Evolutionary conservation across 2,113 vertebrate species (phyloP).

Genomic region (Pardalotus punctatus): DNA sequence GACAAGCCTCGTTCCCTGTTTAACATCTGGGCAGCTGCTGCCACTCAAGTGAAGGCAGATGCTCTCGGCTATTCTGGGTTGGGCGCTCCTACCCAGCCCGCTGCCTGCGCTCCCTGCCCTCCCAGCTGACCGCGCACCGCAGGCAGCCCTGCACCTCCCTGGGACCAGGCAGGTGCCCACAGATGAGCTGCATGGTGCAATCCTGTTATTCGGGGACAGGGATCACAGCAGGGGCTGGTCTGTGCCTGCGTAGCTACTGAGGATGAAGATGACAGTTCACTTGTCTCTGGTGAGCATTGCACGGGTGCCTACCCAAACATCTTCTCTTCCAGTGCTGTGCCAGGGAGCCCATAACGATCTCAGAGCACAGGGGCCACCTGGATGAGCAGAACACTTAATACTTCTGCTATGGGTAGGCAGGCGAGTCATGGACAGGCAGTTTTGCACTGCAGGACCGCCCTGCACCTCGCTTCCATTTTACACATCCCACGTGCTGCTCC

Average conservation of each 20-base stretch:
- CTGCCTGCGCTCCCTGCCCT: background rate
- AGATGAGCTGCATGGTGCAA: background rate
- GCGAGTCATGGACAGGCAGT: background rate
- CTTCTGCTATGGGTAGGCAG: background rate
- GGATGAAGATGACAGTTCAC: background rate
- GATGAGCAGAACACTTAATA: background rate
- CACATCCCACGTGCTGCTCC: background rate
- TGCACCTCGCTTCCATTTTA: background rate
- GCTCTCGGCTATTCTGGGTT: background rate
- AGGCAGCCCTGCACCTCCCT: background rate
- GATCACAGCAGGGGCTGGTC: background rate
- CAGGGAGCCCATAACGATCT: background rate
- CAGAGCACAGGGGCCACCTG: background rate
- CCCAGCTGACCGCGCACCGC: fast-evolving
- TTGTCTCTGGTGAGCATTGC: fast-evolving
- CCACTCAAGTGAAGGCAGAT: background rate
- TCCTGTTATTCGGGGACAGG: background rate
- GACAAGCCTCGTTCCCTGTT: background rate
- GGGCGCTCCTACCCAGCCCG: fast-evolving
- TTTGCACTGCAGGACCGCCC: fast-evolving
- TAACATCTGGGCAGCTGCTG: conserved; percentile 48
- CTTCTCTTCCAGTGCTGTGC: background rate
- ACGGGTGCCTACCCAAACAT: background rate
- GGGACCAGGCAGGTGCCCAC: background rate
- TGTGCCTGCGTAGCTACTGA: background rate